These are phyloP conservation scores for Syngnathus acus DNA, from an alignment of 2,797 vertebrate species.

Conservation along the genomic window DNA sequence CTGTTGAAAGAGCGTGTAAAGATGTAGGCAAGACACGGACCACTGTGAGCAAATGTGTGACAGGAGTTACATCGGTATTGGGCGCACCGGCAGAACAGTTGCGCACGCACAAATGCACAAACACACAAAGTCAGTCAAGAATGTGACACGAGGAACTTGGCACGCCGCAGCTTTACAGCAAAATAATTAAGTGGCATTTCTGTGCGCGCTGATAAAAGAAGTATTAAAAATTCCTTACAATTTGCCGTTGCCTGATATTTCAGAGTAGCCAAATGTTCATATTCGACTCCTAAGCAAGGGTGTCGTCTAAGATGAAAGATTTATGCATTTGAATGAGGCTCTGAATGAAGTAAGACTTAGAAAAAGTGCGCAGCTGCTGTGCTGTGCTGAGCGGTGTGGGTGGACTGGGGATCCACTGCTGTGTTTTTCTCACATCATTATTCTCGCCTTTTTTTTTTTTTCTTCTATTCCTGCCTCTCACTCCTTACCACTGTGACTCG, in stretches of 20 bases:
- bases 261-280: constrained; percentile 53
- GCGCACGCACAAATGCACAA: constrained; percentile 19
- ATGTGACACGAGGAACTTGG: constrained; percentile 34
- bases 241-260: constrained; percentile 46
- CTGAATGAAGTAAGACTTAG: constrained; percentile 64
- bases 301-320: constrained; percentile 61
- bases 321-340: constrained; percentile 62
- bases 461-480: constrained; percentile 30
- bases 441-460: constrained; percentile 32
- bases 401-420: constrained; percentile 61
- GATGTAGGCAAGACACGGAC: constrained; percentile 57
- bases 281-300: constrained; percentile 42
- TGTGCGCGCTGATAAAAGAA: constrained; percentile 31
- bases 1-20: constrained; percentile 46
- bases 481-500: constrained; percentile 57
- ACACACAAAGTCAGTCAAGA: constrained; percentile 26
- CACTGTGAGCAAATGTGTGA: constrained; percentile 36
- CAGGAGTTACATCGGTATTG: constrained; percentile 29
- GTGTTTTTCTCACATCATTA: constrained; percentile 66
- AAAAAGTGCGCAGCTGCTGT: constrained; percentile 57
- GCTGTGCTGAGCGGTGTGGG: constrained; percentile 58
- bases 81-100: constrained; percentile 22
- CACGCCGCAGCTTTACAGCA: constrained; percentile 37
- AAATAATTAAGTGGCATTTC: constrained; percentile 52
- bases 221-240: constrained; percentile 33